Evolutionary conservation across 1,140 invertebrate species (phyloP), one percentile per base, ranked within the genome.

Genomic region (Rhopalosiphum maidis): DNA sequence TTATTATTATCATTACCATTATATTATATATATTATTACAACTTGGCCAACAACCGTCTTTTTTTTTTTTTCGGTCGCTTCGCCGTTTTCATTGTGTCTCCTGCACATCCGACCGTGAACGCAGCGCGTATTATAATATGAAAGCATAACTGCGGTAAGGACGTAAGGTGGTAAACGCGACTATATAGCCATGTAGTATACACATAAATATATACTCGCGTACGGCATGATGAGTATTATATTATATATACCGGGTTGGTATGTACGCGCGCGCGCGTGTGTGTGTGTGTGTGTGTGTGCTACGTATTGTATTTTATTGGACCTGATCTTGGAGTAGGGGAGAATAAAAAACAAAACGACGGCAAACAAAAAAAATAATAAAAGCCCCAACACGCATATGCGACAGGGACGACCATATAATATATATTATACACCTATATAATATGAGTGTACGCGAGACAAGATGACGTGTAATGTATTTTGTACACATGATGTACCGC

Each of bases 1-100:
- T 41, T 85, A 85, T 41, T 85, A 85, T 41, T 35, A 23, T 23
- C 15, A 37, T 35, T 21, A 37, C 21, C 21, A 21, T 7, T 85
- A 85, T 85, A 60, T 30, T 60, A 37, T 8, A 85, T 85, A 41
- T 37, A 25, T 18, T 85, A 5, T 86, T 30, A 30, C 85, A 18
- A 85, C 37, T 85, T 23, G 83, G 83, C 37, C 37, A 46, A 90
- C 88, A 90, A n/a, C 35, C 35, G 41, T 54, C 55, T 41, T 68
- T 90, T 90, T 37, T 90, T 90, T 37, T 89, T 89, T 90, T 86
- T n/a, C 41, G 41, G 41, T 86, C 25, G 83, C 83, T 37, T 86
- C 41, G 30, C 46, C 35, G 87, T 91, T 91, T 91, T 46, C 60
- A 43, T 77, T 77, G 43, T 91, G 60, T 91, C 68, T 91, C 41